Evolutionary conservation across 2,888 invertebrate species (phyloP), one percentile per base, ranked within the genome.

Genomic region (Chrysodeixis includens): DNA sequence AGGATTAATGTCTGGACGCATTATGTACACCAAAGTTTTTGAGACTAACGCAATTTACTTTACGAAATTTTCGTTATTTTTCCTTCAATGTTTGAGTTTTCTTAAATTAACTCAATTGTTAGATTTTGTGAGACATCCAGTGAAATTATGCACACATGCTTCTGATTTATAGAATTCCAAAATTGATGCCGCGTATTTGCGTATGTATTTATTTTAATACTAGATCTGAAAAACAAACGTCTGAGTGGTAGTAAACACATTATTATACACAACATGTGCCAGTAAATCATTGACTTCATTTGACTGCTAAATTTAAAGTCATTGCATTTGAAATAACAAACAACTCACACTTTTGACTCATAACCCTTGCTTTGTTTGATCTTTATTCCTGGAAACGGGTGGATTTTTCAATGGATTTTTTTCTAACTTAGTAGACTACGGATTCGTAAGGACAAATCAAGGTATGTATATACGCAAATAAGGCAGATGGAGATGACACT

Each of bases 291-390:
- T 61, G 57, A 51, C 54, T 16, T 56, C 44, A 65, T 26, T 57
- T 60, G 40, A 44, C 54, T 10, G 32, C 56, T 49, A 49, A 49
- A 64, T 20, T 60, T 51, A 8, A 58, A 69, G 58, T 30, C 58
- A 56, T 22, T 26, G 16, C 26, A 30, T 30, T n/a, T 18, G 7
- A 32, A 26, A 35, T 22, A 56, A 35, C 55, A 72, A 30, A 32
- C n/a, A 22, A 9, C 5, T 56, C 59, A 56, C 32, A 59, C 56
- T 73, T 18, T 51, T 8, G 51, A 64, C 63, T 69, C 58, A 73
- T 26, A 30, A 10, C 26, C 26, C 26, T 26, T 14, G 12, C 22
- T 58, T 61, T 70, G n/a, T 1, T 40, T 6, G 7, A n/a, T n/a
- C 40, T n/a, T n/a, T 3, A 6, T n/a, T 6, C n/a, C 7, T n/a